These are phyloP conservation scores for Ptychobarbus kaznakovi DNA, from an alignment of 2,797 vertebrate species.

Conservation along the genomic window DNA sequence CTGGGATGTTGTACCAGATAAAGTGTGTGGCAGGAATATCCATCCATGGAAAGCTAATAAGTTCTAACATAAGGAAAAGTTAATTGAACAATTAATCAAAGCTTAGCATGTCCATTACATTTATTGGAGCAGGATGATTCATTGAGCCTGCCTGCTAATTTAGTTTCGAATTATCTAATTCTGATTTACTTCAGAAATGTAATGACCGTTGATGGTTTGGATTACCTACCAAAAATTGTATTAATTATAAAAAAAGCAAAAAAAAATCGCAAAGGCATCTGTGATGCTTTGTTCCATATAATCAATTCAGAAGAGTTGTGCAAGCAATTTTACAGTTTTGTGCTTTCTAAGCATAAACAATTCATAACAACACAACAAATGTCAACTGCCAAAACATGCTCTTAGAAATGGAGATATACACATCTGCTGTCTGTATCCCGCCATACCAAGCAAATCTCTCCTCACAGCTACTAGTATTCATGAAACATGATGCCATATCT, in stretches of 20 bases:
- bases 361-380: slow-evolving; percentile 43
- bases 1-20: slow-evolving; percentile 43
- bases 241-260: slow-evolving; percentile 59
- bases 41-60: slow-evolving; percentile 51
- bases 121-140: slow-evolving; percentile 58
- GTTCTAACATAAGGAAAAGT: slow-evolving; percentile 54
- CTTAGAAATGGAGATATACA: slow-evolving; percentile 38
- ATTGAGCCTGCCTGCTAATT: slow-evolving; percentile 57
- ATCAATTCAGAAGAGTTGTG: slow-evolving; percentile 36
- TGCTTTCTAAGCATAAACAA: slow-evolving; percentile 53
- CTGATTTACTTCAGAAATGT: slow-evolving; percentile 59
- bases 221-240: slow-evolving; percentile 55
- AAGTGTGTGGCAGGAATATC: slow-evolving; percentile 37
- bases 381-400: slow-evolving; percentile 46
- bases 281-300: slow-evolving; percentile 45
- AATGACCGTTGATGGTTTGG: slow-evolving; percentile 61
- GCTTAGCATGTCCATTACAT: slow-evolving; percentile 55
- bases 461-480: slow-evolving; percentile 32
- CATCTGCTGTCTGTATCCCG: slow-evolving; percentile 43
- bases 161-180: slow-evolving; percentile 57
- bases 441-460: slow-evolving; percentile 27
- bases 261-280: slow-evolving; percentile 40
- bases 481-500: slow-evolving; percentile 60
- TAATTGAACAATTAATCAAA: slow-evolving; percentile 63
- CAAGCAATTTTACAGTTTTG: slow-evolving; percentile 52